Evolutionary conservation across 2,797 vertebrate genomes (phyloP).

Genomic region (Meriones psammophilus): DNA sequence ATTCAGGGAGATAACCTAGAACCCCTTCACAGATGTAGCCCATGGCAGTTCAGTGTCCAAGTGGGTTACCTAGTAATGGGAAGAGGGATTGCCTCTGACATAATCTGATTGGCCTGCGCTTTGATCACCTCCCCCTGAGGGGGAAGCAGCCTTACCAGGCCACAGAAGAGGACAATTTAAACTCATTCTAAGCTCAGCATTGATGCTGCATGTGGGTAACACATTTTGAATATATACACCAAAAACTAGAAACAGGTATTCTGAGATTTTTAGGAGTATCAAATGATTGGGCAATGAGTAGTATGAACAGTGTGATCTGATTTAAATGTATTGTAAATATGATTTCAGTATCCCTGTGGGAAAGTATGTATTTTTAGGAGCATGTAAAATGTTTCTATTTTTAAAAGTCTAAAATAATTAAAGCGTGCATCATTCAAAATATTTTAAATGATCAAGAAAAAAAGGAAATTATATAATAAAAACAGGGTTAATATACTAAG

Average conservation of each 20-base stretch:
- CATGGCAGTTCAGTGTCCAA: too few species aligned
- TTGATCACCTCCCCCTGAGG: too few species aligned
- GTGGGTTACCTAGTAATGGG: too few species aligned
- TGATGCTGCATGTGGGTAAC: neutral
- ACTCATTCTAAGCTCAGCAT: neutral
- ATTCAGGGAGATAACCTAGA: too few species aligned
- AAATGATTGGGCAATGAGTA: neutral
- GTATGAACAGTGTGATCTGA: neutral
- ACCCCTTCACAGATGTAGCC: too few species aligned
- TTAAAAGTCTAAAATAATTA: neutral
- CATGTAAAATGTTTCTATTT: neutral
- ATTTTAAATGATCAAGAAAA: neutral
- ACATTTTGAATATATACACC: neutral
- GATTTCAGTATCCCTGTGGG: neutral
- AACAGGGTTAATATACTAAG: neutral
- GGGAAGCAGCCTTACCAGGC: too few species aligned
- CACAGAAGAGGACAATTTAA: neutral
- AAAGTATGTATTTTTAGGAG: neutral
- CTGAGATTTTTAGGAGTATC: neutral
- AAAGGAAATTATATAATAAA: neutral
- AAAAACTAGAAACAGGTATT: neutral
- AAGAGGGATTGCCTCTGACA: too few species aligned
- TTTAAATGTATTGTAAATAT: neutral
- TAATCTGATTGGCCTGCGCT: too few species aligned
- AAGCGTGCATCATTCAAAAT: neutral